A percentile compares a stretch with the other conserved stretches of the same genome.
These are phyloP conservation scores for Stylophora pistillata DNA, from an alignment of 64 coral and sea anemone species.

Conservation along the genomic window DNA sequence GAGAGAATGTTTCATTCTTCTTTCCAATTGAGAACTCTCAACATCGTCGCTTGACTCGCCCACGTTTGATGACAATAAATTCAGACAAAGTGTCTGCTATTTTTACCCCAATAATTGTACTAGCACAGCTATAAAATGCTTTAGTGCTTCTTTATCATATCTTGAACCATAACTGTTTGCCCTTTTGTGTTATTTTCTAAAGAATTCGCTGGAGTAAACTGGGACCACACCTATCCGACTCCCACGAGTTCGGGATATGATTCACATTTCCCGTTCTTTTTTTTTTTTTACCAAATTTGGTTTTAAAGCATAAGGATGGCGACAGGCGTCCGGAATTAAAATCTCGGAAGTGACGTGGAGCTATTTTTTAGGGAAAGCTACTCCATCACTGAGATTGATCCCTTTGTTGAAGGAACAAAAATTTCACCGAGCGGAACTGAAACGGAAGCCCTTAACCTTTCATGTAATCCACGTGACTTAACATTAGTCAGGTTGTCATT, in stretches of 20 bases:
- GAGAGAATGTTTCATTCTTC: no score
- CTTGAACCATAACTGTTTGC: neutral
- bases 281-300: neutral
- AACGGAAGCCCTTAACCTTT: neutral
- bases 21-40: no score
- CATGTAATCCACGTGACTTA: neutral
- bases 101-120: no score
- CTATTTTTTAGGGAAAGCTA: neutral
- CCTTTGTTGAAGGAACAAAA: neutral
- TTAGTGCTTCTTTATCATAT: neutral
- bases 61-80: no score
- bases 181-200: neutral
- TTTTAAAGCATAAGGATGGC: neutral
- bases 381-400: neutral
- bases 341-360: neutral
- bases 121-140: no score
- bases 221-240: neutral
- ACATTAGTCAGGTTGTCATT: neutral
- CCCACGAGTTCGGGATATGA: no score
- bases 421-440: neutral
- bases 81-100: no score
- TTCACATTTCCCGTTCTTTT: no score
- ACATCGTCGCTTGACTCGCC: no score
- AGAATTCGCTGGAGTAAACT: neutral
- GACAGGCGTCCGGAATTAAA: neutral